Evolutionary conservation across 2,113 vertebrate species (phyloP), one percentile per base, ranked within the genome.

Genomic region (Euleptes europaea): DNA sequence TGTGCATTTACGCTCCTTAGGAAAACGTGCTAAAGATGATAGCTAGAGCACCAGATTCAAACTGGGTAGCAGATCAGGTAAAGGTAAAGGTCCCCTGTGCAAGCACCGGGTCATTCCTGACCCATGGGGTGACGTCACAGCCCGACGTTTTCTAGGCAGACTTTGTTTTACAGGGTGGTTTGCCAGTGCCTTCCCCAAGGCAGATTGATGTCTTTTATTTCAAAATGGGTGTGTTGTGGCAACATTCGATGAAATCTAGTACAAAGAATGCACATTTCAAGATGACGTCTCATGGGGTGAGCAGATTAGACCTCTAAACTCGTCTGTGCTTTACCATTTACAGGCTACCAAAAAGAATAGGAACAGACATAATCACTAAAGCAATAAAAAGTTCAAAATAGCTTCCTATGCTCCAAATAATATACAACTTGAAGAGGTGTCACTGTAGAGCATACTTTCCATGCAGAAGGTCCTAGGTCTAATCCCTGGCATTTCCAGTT

Each of bases 231-330:
- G 4, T 57, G 21, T 79, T 54, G 49, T 86, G 81, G 69, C 8
- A 89, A 67, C 87, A 81, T 82, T 49, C 54, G 44, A 66, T 65
- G 71, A 66, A 74, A 66, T 65, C 17, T 63, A 33, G 54, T 65
- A 51, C 5, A 31, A 31, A 1, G 3, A 84, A 85, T 35, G 3
- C 40, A 88, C 15, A 28, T 5, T 66, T 66, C 26, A 44, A 44
- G n/a, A 31, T 11, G 13, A 44, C 31, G 31, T 28, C n/a, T 65
- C 44, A 49, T 67, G 10, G 42, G 40, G 31, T n/a, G 28, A 57
- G 21, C 17, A 57, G 11, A 8, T 67, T 67, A n/a, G 31, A 67
- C n/a, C 65, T 67, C 31, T 67, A 31, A 28, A 28, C 10, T 28
- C 9, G 9, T 66, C 63, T 66, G 31, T 31, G 31, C 31, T 66